These are phyloP conservation scores for Hermodice carunculata DNA, from an alignment of 2,888 invertebrate species.

Conservation along the genomic window DNA sequence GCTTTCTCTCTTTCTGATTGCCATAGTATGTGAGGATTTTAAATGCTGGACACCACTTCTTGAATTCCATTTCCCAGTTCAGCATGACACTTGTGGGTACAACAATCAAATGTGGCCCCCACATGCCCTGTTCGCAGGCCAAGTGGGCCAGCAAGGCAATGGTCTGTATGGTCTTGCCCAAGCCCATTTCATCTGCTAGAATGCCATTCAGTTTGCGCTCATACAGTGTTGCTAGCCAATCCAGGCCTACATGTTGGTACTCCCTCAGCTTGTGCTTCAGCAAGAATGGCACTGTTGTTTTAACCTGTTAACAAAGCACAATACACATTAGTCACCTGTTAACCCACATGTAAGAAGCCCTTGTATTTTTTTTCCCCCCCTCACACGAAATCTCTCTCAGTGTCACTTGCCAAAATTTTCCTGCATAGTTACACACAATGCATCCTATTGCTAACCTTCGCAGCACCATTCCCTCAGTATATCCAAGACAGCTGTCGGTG, in stretches of 20 bases:
- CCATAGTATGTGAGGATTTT: slow-evolving; percentile 99
- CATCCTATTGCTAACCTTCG: no score
- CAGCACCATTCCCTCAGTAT: no score
- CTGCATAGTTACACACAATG: no score
- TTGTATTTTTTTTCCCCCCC: no score
- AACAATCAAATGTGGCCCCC: slow-evolving; percentile 99
- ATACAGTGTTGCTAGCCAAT: slow-evolving; percentile 93
- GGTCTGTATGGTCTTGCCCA: slow-evolving; percentile 96
- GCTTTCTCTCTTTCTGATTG: slow-evolving; percentile 88
- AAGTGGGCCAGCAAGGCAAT: slow-evolving; percentile 96
- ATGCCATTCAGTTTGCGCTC: slow-evolving; percentile 91
- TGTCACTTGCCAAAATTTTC: no score
- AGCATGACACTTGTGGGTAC: slow-evolving; percentile 99
- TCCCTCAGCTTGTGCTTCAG: slow-evolving; percentile 90
- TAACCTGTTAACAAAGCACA: slow-evolving; percentile 75
- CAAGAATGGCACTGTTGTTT: slow-evolving; percentile 93
- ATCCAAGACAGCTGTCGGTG: no score
- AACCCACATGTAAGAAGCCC: no score
- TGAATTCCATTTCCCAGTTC: slow-evolving; percentile 99
- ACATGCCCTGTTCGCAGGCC: slow-evolving; percentile 77
- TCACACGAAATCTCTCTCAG: no score
- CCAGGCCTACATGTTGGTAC: slow-evolving; percentile 98
- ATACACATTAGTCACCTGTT: no score
- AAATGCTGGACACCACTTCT: slow-evolving; percentile 99
- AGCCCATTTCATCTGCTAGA: slow-evolving; percentile 99